Percentiles rank a stretch among this genome's conserved stretches.
These are phyloP conservation scores for Zaprionus africanus DNA, from an alignment of 1,140 invertebrate genomes.

Conservation along the genomic window DNA sequence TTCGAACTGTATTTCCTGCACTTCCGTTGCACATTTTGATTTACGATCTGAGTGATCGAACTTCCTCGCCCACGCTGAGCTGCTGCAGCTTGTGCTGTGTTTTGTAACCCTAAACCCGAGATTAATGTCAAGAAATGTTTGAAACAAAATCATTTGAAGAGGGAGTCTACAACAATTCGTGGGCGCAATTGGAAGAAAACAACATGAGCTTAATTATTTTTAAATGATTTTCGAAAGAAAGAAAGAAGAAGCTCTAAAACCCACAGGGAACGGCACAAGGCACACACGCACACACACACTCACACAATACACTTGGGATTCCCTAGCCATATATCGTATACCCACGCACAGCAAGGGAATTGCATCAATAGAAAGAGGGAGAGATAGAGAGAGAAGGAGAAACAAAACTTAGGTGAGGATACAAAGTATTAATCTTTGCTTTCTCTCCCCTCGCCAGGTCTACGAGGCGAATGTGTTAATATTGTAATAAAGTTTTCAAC, in stretches of 20 bases:
- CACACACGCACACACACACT: constrained; percentile 29
- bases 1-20: neutral
- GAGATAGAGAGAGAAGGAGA: neutral
- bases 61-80: neutral
- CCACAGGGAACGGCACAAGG: constrained; percentile 43
- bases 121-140: constrained; percentile 16
- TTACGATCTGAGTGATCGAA: neutral
- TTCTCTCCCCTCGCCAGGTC: constrained; percentile 16
- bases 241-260: constrained; percentile 6
- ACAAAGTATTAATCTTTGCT: constrained; percentile 54
- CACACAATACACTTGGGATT: constrained; percentile 16
- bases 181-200: constrained; percentile 21
- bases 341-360: constrained; percentile 44
- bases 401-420: constrained; percentile 28
- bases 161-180: neutral
- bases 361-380: constrained; percentile 6
- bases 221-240: constrained; percentile 63
- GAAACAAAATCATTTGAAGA: constrained; percentile 32
- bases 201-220: constrained; percentile 76
- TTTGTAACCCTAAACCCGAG: constrained; percentile 3
- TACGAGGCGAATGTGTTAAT: constrained; percentile 48
- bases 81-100: neutral
- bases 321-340: constrained; percentile 3
- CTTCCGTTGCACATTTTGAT: constrained; percentile 6
- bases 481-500: constrained; percentile 71